Percentiles rank a stretch among this genome's conserved stretches.
These are phyloP conservation scores for Tachina lurida DNA, from an alignment of 2,888 invertebrate species.

Conservation along the genomic window DNA sequence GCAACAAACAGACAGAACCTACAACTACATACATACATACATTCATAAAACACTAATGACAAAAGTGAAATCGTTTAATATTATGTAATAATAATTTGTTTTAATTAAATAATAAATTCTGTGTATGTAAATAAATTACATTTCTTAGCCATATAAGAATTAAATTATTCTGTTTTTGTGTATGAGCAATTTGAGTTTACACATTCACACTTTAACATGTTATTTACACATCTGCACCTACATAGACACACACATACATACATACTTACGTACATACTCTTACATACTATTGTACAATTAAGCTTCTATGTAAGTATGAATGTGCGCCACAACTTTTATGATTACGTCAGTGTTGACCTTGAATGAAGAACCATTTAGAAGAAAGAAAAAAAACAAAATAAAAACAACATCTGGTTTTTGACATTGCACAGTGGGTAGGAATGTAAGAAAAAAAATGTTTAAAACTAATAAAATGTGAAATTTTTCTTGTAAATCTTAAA, in stretches of 20 bases:
- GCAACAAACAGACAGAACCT: slow-evolving; percentile 6
- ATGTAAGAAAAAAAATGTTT: not conserved
- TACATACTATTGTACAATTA: not conserved
- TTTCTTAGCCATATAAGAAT: slow-evolving; percentile 10
- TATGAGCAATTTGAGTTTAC: not conserved
- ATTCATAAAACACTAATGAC: too few species aligned
- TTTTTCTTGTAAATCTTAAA: too few species aligned
- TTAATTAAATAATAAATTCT: slow-evolving; percentile 9
- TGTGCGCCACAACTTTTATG: slow-evolving; percentile 17
- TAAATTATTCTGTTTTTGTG: not conserved
- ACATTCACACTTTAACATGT: not conserved
- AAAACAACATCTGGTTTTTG: slow-evolving; percentile 37
- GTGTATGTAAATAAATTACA: not conserved
- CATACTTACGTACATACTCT: not conserved
- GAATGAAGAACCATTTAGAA: slow-evolving; percentile 56
- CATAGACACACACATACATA: not conserved
- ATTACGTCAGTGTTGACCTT: slow-evolving; percentile 63
- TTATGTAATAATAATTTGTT: slow-evolving; percentile 29
- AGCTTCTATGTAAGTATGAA: not conserved
- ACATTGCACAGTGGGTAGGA: not conserved
- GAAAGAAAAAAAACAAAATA: slow-evolving; percentile 19
- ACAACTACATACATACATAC: too few species aligned
- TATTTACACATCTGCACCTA: not conserved
- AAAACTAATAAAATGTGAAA: too few species aligned
- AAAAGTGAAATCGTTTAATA: not conserved